These are phyloP conservation scores for Brachypalpus laphriformis DNA, from an alignment of 2,888 invertebrate species.

Conservation along the genomic window DNA sequence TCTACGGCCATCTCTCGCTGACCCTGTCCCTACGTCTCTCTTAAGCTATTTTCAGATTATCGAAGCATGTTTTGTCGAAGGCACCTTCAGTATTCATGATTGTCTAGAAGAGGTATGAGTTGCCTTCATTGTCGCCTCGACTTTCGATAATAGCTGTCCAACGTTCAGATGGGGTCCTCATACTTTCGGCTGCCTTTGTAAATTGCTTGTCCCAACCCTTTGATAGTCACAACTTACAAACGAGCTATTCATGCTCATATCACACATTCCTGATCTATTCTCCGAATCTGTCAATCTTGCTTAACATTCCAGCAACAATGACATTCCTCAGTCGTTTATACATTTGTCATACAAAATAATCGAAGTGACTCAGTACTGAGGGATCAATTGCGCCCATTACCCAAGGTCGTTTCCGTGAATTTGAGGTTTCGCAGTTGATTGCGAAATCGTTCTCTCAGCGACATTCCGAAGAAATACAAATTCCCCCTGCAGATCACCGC, in stretches of 20 bases:
- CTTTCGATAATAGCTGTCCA: too few relatives aligned
- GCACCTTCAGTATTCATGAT: too few relatives aligned
- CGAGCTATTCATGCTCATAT: neutral
- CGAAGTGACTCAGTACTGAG: slow-evolving; percentile 25
- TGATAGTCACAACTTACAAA: neutral
- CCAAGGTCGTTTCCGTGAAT: slow-evolving; percentile 48
- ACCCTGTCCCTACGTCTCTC: too few relatives aligned
- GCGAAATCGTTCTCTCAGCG: neutral
- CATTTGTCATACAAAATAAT: slow-evolving; percentile 18
- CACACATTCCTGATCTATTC: neutral
- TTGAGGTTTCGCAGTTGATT: neutral
- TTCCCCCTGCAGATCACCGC: slow-evolving; percentile 3
- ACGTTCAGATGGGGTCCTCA: too few relatives aligned
- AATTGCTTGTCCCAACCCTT: too few relatives aligned
- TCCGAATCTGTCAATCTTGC: neutral
- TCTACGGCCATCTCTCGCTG: too few relatives aligned
- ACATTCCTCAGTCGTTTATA: neutral
- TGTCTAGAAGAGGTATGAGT: too few relatives aligned
- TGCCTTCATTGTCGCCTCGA: too few relatives aligned
- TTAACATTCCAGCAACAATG: neutral
- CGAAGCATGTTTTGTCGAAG: too few relatives aligned
- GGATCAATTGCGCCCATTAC: slow-evolving; percentile 45
- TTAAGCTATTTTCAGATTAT: too few relatives aligned
- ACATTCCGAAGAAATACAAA: slow-evolving; percentile 58
- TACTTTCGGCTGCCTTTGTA: too few relatives aligned